Evolutionary conservation across 2,113 vertebrate genomes (phyloP).

Genomic region (Stercorarius parasiticus): DNA sequence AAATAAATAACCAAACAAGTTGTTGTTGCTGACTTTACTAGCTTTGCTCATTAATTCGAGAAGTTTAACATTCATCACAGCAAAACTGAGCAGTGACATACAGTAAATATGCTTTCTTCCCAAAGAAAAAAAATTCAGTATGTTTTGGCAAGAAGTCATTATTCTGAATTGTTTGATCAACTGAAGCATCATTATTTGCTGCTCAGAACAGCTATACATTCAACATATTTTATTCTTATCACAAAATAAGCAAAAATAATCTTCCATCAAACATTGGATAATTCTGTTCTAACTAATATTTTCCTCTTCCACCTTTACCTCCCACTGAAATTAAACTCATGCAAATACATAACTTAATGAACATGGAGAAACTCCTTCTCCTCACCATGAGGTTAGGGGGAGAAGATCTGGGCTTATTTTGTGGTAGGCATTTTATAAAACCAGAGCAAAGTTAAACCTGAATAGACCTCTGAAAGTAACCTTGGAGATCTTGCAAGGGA

Average conservation of each 20-base stretch:
- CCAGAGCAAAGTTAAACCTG: neutral
- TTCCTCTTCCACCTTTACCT: neutral
- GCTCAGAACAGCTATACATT: neutral
- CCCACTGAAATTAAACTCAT: neutral
- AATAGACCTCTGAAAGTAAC: neutral
- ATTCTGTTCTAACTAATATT: constrained; percentile 7
- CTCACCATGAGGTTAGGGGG: neutral
- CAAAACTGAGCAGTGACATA: neutral
- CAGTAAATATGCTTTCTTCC: neutral
- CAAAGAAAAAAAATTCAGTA: neutral
- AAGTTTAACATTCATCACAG: neutral
- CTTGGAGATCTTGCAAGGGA: neutral
- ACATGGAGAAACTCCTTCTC: neutral
- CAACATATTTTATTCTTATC: neutral
- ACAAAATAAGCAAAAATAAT: neutral
- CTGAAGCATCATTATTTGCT: neutral
- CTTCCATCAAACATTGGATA: neutral
- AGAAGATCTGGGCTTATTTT: neutral
- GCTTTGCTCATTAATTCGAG: neutral
- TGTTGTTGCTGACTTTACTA: neutral
- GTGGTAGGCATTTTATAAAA: neutral
- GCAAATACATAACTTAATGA: neutral
- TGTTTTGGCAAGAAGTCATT: neutral
- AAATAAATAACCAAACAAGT: neutral
- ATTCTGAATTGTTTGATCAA: neutral